Conservation (phyloP, 1,140 invertebrate genomes). For the Sinonovacula constricta region DNA sequence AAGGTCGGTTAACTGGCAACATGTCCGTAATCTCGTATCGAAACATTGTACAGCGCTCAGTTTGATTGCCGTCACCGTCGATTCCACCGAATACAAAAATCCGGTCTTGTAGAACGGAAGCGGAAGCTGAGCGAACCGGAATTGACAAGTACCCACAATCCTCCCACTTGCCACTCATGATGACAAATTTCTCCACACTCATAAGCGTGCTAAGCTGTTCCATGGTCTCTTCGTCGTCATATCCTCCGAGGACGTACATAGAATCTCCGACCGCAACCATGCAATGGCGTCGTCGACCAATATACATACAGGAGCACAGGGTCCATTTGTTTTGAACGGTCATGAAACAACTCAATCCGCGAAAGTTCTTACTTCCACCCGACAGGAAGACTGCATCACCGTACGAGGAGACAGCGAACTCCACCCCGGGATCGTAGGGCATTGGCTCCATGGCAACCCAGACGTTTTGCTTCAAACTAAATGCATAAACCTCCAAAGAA, state of each 20-base stretch:
- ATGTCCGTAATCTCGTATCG: conserved; percentile 51
- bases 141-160: conserved; percentile 53
- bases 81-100: conserved; percentile 65
- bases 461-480: conserved; percentile 27
- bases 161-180: conserved; percentile 51
- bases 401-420: conserved; percentile 61
- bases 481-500: conserved; percentile 19
- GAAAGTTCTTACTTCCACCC: conserved; percentile 53
- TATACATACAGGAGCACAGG: conserved; percentile 56
- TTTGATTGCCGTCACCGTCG: conserved; percentile 48
- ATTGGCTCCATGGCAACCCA: conserved; percentile 56
- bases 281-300: conserved; percentile 58
- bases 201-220: conserved; percentile 42
- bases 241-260: conserved; percentile 63
- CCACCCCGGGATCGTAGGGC: conserved; percentile 62
- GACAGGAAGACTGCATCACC: conserved; percentile 61
- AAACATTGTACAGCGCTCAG: conserved; percentile 58
- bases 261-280: conserved; percentile 57
- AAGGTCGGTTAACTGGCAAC: conserved; percentile 52
- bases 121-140: conserved; percentile 60
- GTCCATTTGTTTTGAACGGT: conserved; percentile 55
- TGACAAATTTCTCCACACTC: conserved; percentile 52
- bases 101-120: conserved; percentile 53
- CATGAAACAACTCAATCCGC: conserved; percentile 55
- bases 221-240: conserved; percentile 57